These are phyloP conservation scores for Paramuricea clavata DNA, from an alignment of 92 coral and sea anemone genomes.

Conservation along the genomic window DNA sequence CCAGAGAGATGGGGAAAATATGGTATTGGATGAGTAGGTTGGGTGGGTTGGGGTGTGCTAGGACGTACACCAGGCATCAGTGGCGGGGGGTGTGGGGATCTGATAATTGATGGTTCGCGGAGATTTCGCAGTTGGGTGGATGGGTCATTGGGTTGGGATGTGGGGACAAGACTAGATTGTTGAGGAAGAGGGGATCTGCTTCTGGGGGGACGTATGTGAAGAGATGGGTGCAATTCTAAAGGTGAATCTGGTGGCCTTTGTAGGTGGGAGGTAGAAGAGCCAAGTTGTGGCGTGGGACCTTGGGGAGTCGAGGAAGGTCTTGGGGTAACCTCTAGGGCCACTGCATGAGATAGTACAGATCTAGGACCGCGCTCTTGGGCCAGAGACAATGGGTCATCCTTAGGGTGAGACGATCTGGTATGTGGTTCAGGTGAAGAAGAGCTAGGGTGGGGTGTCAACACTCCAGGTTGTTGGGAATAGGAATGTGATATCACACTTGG, in stretches of 20 bases:
- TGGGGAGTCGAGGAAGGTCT: background rate
- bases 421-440: background rate
- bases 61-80: background rate
- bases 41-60: background rate
- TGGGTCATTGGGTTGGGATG: background rate
- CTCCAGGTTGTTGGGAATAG: conserved; percentile 11
- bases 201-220: background rate
- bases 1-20: background rate
- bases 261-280: background rate
- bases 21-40: background rate
- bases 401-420: background rate
- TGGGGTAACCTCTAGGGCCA: background rate
- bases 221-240: background rate
- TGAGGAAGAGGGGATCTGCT: background rate
- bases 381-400: background rate
- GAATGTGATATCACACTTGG: background rate
- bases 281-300: background rate
- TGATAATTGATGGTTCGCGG: background rate
- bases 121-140: background rate
- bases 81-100: background rate
- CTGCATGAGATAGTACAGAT: background rate
- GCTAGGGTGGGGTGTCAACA: conserved; percentile 1
- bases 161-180: background rate
- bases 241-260: background rate
- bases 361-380: background rate